Evolutionary conservation across 2,113 vertebrate species (phyloP), one percentile per base, ranked within the genome.

Genomic region (Typhlomys cinereus): DNA sequence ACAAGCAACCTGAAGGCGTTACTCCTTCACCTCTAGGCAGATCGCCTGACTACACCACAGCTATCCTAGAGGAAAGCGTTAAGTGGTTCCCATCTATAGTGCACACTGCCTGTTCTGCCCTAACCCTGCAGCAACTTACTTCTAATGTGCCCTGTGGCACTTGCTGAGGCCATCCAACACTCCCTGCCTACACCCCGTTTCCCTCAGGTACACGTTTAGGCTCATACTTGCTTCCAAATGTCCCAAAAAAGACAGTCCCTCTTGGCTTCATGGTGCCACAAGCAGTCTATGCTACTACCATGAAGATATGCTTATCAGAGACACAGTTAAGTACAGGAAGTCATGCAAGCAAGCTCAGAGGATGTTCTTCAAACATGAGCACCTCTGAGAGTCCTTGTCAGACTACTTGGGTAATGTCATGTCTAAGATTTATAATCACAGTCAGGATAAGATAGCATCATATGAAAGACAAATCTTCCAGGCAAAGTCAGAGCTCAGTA

Each of bases 91-190:
- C 25, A 8, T 3, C 46, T 59, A 5, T 8, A 20, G 34, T 5
- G 2, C 0, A 2, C 31, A 62, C 25, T 17, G 4, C 44, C 36
- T 11, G 27, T 13, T 82, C 27, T 12, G 39, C 29, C 46, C 54
- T 50, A 14, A 57, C 17, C 13, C 1, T 9, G 14, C 29, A n/a
- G 17, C 5, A 6, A 50, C 21, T 27, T 23, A 4, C n/a, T 50
- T 50, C 48, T 15, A 48, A 31, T 2, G 12, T 18, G 41, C 23
- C 14, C n/a, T 11, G 23, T 1, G 3, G 34, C 62, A 48, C 4
- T 18, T 4, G 6, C 0, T 0, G 20, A 69, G 82, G 15, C 59
- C 39, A 11, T 1, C 39, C 9, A 50, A n/a, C n/a, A 20, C 29
- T 36, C 41, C 11, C 29, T 12, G 18, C 34, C 44, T 48, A n/a